phyloP scores from a whole-genome alignment of 2,113 vertebrate species.

The Grallaria varia region DNA sequence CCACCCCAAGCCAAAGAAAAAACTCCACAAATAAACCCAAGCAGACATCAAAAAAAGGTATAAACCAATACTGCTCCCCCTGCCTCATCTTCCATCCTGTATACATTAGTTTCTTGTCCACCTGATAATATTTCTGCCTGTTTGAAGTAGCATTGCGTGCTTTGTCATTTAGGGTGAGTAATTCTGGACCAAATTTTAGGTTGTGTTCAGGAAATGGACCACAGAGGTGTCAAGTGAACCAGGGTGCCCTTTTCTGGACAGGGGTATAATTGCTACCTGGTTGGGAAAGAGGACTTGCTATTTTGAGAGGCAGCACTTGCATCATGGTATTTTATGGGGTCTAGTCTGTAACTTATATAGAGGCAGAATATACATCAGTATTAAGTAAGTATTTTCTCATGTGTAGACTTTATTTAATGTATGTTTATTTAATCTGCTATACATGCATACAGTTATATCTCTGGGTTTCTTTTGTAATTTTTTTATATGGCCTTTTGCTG shows the following conservation, averaged over 20 bases:
- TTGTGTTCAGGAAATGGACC: accelerated
- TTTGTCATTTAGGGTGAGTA: neutral
- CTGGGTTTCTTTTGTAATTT: neutral
- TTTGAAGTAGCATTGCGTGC: neutral
- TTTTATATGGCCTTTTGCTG: neutral
- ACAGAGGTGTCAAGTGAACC: neutral
- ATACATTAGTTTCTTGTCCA: neutral
- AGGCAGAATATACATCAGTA: neutral
- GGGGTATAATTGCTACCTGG: neutral
- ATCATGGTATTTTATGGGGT: accelerated
- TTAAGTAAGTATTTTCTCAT: neutral
- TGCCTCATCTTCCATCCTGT: neutral
- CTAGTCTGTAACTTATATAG: neutral
- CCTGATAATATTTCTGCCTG: neutral
- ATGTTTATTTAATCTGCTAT: neutral
- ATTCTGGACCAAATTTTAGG: neutral
- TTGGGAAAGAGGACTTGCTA: neutral
- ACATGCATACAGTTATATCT: neutral
- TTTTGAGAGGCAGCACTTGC: neutral
- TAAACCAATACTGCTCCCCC: neutral
- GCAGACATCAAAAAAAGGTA: neutral
- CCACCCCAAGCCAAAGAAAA: neutral
- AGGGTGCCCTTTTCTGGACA: accelerated
- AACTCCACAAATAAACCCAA: neutral
- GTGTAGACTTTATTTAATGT: neutral